Evolutionary conservation across 2,113 vertebrate genomes (phyloP), one percentile per base, ranked within the genome.

Genomic region (Cephalopholis sonnerati): DNA sequence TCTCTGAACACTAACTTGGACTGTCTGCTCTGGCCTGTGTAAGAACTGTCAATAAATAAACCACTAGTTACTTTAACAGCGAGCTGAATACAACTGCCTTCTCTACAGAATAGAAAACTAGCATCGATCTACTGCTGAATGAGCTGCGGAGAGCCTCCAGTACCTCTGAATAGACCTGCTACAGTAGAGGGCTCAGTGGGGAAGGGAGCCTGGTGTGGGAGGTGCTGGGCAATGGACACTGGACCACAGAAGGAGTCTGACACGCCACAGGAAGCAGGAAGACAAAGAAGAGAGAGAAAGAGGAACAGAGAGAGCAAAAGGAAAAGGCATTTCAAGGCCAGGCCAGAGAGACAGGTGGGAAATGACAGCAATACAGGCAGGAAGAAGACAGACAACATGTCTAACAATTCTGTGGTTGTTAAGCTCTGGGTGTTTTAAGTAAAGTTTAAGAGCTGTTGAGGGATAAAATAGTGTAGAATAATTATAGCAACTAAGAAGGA

Each of bases 181-280:
- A 97, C 95, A 93, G 95, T 81, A 96, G 96, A 96, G 95, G 96
- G 93, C 91, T 97, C 97, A 93, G 93, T 93, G 93, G 94, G 92
- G 94, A 95, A 97, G 93, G 97, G 94, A 93, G 96, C 95, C 96
- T 96, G 95, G 55, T 96, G 97, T 96, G 96, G 93, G 92, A 96
- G 97, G 78, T 95, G 95, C 92, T 95, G 95, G 77, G 92, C 92
- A 92, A 93, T 88, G 95, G 95, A 94, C 88, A 96, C 95, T 94
- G 95, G 96, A 93, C 95, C 96, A 96, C 96, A 97, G 95, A 98
- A 97, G 95, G 96, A 97, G 95, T 97, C 97, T 98, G 95, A 96
- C 91, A 96, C 90, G 79, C 88, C 91, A 91, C 68, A 89, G 77
- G 86, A 89, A 93, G 89, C 89, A 94, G 83, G 82, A 80, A 90